A percentile compares a stretch with the other conserved stretches of the same genome.
These are phyloP conservation scores for Drosophila paranaensis DNA, from an alignment of 2,888 invertebrate species.

Conservation along the genomic window DNA sequence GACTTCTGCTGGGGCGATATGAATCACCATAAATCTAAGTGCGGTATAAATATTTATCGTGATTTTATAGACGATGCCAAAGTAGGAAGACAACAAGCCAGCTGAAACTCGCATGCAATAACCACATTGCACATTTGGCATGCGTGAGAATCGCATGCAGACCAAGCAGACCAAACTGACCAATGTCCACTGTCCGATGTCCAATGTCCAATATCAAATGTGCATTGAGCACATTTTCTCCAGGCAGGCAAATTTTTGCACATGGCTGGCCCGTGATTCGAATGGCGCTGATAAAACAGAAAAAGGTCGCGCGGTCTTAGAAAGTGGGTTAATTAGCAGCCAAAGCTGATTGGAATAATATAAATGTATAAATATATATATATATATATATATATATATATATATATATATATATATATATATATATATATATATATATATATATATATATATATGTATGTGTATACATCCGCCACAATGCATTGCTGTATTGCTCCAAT, in stretches of 20 bases:
- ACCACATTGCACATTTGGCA: slow-evolving; percentile 40
- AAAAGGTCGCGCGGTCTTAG: slow-evolving; percentile 61
- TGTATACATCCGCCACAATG: slow-evolving; percentile 15
- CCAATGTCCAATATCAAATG: slow-evolving; percentile 16
- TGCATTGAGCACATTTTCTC: slow-evolving; percentile 39
- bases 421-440: not conserved
- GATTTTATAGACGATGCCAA: slow-evolving; percentile 61
- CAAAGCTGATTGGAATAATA: slow-evolving; percentile 2
- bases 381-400: not conserved
- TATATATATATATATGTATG: not conserved
- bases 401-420: not conserved
- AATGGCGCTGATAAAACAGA: slow-evolving; percentile 58
- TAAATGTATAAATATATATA: too few relatives aligned
- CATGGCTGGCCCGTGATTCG: slow-evolving; percentile 49
- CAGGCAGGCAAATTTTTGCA: slow-evolving; percentile 65
- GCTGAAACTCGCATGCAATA: slow-evolving; percentile 44
- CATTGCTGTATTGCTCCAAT: slow-evolving; percentile 57
- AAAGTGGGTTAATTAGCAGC: slow-evolving; percentile 74
- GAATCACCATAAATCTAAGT: slow-evolving; percentile 74
- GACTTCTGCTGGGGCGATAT: slow-evolving; percentile 63
- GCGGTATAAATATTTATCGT: slow-evolving; percentile 77
- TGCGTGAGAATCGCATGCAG: slow-evolving; percentile 70
- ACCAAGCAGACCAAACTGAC: slow-evolving; percentile 22
- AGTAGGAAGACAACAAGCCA: slow-evolving; percentile 24
- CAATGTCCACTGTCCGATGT: slow-evolving; percentile 26